Evolutionary conservation across 2,888 invertebrate species (phyloP).

Genomic region (Epinotia demarniana): DNA sequence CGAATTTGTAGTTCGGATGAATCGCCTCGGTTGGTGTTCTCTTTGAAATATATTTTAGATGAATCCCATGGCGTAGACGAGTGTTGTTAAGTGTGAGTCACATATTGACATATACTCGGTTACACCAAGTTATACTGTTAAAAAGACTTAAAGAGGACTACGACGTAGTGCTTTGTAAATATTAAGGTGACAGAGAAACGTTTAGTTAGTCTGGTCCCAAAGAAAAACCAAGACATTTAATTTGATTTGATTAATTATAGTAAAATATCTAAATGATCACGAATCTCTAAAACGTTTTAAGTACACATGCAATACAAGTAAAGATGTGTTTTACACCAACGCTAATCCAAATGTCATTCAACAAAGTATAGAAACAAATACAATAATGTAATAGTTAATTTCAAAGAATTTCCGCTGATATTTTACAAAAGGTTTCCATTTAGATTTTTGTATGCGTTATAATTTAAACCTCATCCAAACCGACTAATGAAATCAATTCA

Average conservation of each 20-base stretch:
- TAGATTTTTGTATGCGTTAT: neutral
- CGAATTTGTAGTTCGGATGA: neutral
- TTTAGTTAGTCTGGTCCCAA: neutral
- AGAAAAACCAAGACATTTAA: neutral
- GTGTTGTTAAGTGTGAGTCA: constrained; percentile 14
- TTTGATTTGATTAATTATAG: neutral
- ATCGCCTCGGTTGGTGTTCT: neutral
- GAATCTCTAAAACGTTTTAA: too few species aligned
- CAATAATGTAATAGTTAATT: too few species aligned
- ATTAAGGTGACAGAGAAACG: neutral
- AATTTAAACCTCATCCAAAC: neutral
- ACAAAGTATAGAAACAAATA: too few species aligned
- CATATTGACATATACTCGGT: constrained; percentile 18
- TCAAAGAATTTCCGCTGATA: neutral
- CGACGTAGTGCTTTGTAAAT: constrained; percentile 6
- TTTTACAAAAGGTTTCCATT: neutral
- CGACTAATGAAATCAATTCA: constrained; percentile 13
- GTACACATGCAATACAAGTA: too few species aligned
- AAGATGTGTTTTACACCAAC: too few species aligned
- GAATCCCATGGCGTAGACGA: constrained; percentile 3
- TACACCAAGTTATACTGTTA: constrained; percentile 21
- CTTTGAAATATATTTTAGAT: neutral
- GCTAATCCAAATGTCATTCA: too few species aligned
- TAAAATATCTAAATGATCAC: too few species aligned
- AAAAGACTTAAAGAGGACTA: constrained; percentile 10